Evolutionary conservation across 2,113 vertebrate genomes (phyloP), one percentile per base, ranked within the genome.

Genomic region (Narcine bancroftii): DNA sequence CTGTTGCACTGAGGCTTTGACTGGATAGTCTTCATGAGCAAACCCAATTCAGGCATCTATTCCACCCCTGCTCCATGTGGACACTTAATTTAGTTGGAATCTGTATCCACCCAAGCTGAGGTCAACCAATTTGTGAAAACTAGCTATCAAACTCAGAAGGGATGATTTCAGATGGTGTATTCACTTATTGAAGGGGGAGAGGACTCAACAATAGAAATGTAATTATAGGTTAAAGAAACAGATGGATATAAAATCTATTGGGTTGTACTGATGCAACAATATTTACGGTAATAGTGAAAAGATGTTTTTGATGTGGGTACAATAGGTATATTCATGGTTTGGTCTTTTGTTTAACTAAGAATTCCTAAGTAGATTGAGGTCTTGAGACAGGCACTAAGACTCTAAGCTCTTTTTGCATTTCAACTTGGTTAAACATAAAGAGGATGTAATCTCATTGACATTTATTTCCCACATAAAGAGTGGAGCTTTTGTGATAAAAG

Each of bases 331-430:
- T 91, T 91, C 39, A 33, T 91, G 45, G 15, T 33, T 87, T 47
- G 42, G 29, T 47, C 66, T 89, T 13, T 21, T 9, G 89, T 91
- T 91, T 39, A 60, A 69, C 39, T 91, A 6, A 26, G 65, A 69
- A 91, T 91, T 91, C 71, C 60, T 91, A 69, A 91, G 63, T 47
- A 29, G 63, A 45, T 69, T 91, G 65, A 11, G 11, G 39, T 91
- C 60, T 91, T 69, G 29, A 42, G 42, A 24, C 63, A 69, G 42
- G 53, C 65, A 91, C 63, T 69, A 71, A 91, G 2, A 33, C 39
- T 26, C 65, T 91, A 69, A 91, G 65, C 63, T 69, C 9, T 45
- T 33, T 69, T 71, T 21, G 45, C 26, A 47, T 39, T 47, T 69
- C 65, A 17, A 4, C n/a, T 69, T 69, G 9, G 63, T 63, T 91